Conservation (phyloP, 2,888 invertebrate species). For the Temnothorax rugatulus region DNA sequence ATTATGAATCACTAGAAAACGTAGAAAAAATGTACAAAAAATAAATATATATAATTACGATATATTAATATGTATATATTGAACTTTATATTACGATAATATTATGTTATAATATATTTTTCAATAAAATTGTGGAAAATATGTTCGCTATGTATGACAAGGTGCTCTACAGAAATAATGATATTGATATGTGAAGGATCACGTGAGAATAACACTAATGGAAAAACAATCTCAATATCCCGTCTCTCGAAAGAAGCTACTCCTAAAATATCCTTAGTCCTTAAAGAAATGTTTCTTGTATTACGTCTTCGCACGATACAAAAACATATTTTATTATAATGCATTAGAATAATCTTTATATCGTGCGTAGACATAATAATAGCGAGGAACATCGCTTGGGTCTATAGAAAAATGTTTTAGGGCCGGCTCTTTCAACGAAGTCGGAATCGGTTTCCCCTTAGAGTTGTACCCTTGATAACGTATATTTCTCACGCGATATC, state of each 20-base stretch:
- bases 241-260: not conserved
- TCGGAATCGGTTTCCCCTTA: conserved; percentile 13
- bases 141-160: not conserved
- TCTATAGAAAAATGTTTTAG: not conserved
- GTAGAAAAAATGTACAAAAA: too few relatives aligned
- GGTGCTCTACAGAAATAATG: not conserved
- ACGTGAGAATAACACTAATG: not conserved
- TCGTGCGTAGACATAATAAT: not conserved
- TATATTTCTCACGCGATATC: conserved; percentile 29
- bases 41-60: not conserved
- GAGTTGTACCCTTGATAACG: conserved; percentile 8
- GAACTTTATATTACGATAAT: not conserved
- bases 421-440: not conserved
- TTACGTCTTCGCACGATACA: not conserved
- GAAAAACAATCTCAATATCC: not conserved
- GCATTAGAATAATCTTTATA: conserved; percentile 10
- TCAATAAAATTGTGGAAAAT: not conserved
- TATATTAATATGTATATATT: too few relatives aligned
- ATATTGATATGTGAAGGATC: not conserved
- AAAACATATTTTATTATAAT: not conserved
- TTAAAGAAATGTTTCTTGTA: not conserved
- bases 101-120: not conserved
- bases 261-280: not conserved
- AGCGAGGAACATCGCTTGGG: not conserved
- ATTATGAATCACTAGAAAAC: not conserved